Percentiles rank a stretch among this genome's conserved stretches.
These are phyloP conservation scores for Heteronetta atricapilla DNA, from an alignment of 2,113 vertebrate genomes.

Conservation along the genomic window DNA sequence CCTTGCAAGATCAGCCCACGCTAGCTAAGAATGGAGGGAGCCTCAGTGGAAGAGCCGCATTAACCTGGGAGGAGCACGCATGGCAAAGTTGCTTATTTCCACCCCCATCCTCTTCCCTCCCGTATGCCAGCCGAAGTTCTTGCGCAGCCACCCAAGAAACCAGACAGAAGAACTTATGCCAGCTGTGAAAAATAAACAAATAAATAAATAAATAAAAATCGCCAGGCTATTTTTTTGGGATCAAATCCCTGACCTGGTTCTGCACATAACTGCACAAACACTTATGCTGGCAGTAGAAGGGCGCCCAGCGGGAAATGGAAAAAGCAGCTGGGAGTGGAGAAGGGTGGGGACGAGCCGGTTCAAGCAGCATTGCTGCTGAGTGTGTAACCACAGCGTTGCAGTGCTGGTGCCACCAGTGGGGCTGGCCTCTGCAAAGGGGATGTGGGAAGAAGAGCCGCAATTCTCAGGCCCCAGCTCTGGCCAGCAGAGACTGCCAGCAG, in stretches of 20 bases:
- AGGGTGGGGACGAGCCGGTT: slow-evolving; percentile 25
- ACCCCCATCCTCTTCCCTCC: neutral
- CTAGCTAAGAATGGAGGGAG: neutral
- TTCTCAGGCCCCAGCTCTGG: neutral
- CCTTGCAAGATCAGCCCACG: neutral
- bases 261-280: slow-evolving; percentile 21
- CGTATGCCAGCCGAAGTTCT: neutral
- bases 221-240: slow-evolving; percentile 10
- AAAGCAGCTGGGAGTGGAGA: slow-evolving; percentile 49
- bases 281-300: neutral
- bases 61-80: neutral
- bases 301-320: neutral
- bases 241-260: slow-evolving; percentile 39
- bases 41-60: neutral
- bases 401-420: neutral
- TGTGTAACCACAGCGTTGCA: neutral
- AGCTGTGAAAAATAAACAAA: neutral
- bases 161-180: slow-evolving; percentile 30
- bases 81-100: neutral
- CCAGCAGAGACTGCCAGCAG: neutral
- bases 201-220: neutral
- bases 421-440: neutral
- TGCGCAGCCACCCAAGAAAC: slow-evolving; percentile 50
- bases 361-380: slow-evolving; percentile 1
- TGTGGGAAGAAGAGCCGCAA: neutral